These are phyloP conservation scores for Hydropsyche tenuis DNA, from an alignment of 1,140 invertebrate genomes.

Conservation along the genomic window DNA sequence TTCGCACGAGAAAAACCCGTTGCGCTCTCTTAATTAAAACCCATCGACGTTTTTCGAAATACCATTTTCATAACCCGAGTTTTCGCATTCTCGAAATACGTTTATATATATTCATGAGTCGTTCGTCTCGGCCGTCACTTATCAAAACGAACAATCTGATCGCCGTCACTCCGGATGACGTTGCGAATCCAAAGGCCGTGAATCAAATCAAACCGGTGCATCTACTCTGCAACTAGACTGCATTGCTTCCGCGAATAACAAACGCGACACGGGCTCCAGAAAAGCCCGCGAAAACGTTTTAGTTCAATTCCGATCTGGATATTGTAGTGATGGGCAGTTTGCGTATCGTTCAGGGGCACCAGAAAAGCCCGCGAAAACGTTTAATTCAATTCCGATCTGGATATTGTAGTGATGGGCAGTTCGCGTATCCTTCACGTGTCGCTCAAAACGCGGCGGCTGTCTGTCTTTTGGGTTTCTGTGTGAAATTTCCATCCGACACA, in stretches of 20 bases:
- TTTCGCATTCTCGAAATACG: neutral
- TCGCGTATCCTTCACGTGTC: conserved; percentile 27
- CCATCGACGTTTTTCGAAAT: no score
- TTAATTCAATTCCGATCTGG: no score
- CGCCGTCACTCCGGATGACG: conserved; percentile 43
- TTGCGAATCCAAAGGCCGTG: conserved; percentile 43
- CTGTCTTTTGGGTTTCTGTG: conserved; percentile 27
- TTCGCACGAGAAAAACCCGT: no score
- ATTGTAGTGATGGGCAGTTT: no score
- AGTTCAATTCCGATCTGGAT: no score
- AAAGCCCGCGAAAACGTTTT: no score
- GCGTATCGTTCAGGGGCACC: neutral
- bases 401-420: conserved; percentile 27
- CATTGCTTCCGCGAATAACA: no score
- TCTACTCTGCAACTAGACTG: neutral
- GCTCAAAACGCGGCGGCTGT: conserved; percentile 32
- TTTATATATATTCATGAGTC: conserved; percentile 3
- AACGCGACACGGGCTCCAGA: no score
- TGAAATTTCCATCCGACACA: conserved; percentile 24
- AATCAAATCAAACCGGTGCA: conserved; percentile 35
- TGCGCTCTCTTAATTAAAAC: no score
- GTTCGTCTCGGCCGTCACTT: conserved; percentile 32
- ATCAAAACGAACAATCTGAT: conserved; percentile 46
- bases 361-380: no score
- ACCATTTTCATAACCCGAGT: neutral